Conservation (phyloP, 2,113 vertebrate species). For the Corydoras maculifer region DNA sequence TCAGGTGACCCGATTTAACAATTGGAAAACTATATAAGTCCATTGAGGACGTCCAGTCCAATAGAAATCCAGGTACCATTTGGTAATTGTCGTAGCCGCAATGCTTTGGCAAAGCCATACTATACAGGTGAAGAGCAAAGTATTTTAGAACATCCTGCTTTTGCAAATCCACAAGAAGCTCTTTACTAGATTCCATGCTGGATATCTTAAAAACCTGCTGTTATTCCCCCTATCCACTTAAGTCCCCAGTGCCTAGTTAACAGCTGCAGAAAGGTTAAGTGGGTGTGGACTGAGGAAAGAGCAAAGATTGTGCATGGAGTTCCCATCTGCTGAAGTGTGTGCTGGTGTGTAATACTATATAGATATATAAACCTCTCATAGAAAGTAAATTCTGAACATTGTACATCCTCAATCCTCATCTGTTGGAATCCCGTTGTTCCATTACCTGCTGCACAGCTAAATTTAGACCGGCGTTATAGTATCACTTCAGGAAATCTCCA, state of each 20-base stretch:
- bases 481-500: too few relatives aligned
- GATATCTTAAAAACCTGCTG: not conserved
- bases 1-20: too few relatives aligned
- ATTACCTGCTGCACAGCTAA: too few relatives aligned
- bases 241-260: slow-evolving; percentile 13
- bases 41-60: too few relatives aligned
- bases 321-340: slow-evolving; percentile 3
- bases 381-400: slow-evolving; percentile 3
- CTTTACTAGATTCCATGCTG: not conserved
- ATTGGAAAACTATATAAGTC: too few relatives aligned
- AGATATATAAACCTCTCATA: not conserved
- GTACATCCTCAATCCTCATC: not conserved
- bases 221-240: slow-evolving; percentile 9
- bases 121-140: not conserved
- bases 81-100: too few relatives aligned
- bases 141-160: not conserved
- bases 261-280: slow-evolving; percentile 13
- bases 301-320: not conserved
- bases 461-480: too few relatives aligned
- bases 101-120: too few relatives aligned
- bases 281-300: slow-evolving; percentile 4
- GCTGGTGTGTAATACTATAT: not conserved
- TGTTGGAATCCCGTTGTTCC: too few relatives aligned
- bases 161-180: not conserved
- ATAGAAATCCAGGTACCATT: too few relatives aligned